These are phyloP conservation scores for Delia radicum DNA, from an alignment of 1,140 invertebrate species.

Conservation along the genomic window DNA sequence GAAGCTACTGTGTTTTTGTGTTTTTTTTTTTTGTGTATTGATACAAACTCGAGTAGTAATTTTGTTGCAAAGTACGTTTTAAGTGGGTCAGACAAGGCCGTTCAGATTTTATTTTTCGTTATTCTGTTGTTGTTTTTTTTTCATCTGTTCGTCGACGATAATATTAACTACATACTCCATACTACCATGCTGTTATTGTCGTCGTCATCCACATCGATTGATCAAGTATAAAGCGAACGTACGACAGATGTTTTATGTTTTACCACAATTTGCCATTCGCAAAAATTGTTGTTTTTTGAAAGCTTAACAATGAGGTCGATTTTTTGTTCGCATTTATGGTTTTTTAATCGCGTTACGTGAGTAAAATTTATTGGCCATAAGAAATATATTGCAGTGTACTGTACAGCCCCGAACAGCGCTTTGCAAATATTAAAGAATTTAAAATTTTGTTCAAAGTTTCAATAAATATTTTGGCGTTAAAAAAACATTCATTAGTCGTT, in stretches of 20 bases:
- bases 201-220: not conserved
- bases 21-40: not conserved
- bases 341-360: not conserved
- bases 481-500: too few relatives aligned
- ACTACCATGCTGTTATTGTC: not conserved
- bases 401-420: too few relatives aligned
- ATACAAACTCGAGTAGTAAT: conserved; percentile 24
- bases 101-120: conserved; percentile 9
- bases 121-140: not conserved
- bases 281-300: not conserved
- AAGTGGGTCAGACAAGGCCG: conserved; percentile 54
- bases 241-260: not conserved
- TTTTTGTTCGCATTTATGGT: not conserved
- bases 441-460: too few relatives aligned
- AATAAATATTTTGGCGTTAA: too few relatives aligned
- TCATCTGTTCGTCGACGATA: not conserved
- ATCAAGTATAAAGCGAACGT: not conserved
- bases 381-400: too few relatives aligned
- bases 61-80: conserved; percentile 27
- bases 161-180: not conserved
- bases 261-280: not conserved
- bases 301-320: not conserved
- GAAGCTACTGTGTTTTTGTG: not conserved
- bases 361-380: not conserved
- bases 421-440: too few relatives aligned